Evolutionary conservation across 2,113 vertebrate genomes (phyloP), one percentile per base, ranked within the genome.

Genomic region (Hucho hucho): DNA sequence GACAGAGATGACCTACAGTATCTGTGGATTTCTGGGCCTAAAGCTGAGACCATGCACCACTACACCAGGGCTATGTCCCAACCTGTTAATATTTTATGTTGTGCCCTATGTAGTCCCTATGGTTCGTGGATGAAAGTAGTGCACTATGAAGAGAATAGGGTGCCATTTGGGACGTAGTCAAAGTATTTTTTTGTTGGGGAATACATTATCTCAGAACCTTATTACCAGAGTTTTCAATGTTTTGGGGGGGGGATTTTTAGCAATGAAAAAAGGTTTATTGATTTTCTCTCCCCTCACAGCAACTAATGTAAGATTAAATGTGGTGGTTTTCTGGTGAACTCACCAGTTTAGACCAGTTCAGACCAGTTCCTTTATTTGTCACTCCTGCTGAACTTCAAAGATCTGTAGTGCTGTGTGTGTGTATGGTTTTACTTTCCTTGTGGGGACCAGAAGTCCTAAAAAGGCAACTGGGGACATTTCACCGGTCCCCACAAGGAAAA

Each of bases 1-100:
- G 46, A 18, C 84, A 80, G 82, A 82, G 84, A 79, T 78, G 79
- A 82, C 66, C 69, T 73, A 64, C 72, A 63, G 68, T 83, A 58
- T 72, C 43, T 65, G 69, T 37, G 68, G 71, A 81, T 82, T 81
- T 80, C 84, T 80, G 56, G 66, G 71, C 56, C 70, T 69, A 74
- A 80, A 43, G 2, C 9, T 43, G 37, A 75, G 71, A 77, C 71
- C 78, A 78, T 74, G 81, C 83, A 80, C 77, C 84, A 79, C 25
- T 73, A 79, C 75, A 83, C 79, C 0, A 0, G 79, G 67, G 32
- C 58, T 74, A 9, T 43, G 37, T 43, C 37, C 37, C 9, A 43
- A 3, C 37, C 37, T 43, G 11, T 43, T 43, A 43, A 43, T 12
- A 43, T 9, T 2, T 11, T 43, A 43, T 43, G 37, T 11, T 11